Base-by-base conservation (phyloP, 2,113 vertebrate genomes). In the Anoplopoma fimbria region DNA sequence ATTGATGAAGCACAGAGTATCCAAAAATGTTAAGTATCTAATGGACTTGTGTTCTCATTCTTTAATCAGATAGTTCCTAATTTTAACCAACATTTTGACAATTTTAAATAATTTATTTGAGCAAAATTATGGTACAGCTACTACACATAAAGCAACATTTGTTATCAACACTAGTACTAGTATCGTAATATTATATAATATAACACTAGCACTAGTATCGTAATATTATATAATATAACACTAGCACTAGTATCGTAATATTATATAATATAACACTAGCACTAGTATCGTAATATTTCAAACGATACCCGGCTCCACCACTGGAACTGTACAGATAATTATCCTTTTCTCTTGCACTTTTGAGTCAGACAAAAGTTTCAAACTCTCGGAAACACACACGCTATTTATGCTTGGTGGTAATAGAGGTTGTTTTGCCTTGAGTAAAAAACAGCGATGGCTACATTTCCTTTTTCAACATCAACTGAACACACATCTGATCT, bases 401-500 rank as follows among this genome's bases (percentile, higher is more conserved):
- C n/a, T n/a, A n/a, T n/a, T n/a, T n/a, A n/a, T n/a, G n/a, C n/a
- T n/a, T n/a, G n/a, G n/a, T n/a, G n/a, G n/a, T n/a, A n/a, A n/a
- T n/a, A n/a, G n/a, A n/a, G n/a, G n/a, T n/a, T n/a, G n/a, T n/a
- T 81, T 47, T 23, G 57, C 13, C 40, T 81, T 5, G 1, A 57
- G 2, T 9, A 21, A 51, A n/a, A 53, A 68, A 33, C 33, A 34
- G 19, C 9, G 3, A 9, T 75, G 58, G 33, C 64, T 29, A 83
- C 79, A 82, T 77, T 82, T 89, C 69, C 42, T 47, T 79, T 84
- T 84, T 87, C 69, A 57, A 81, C 81, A 81, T n/a, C 21, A 9
- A 21, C 72, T 61, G 19, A 72, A 58, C 63, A 40, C 73, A 83
- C 77, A 75, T 63, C 62, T 86, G 34, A 4, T 82, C 51, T 82